These are phyloP conservation scores for Meda fulgida DNA, from an alignment of 2,797 vertebrate species.

Conservation along the genomic window DNA sequence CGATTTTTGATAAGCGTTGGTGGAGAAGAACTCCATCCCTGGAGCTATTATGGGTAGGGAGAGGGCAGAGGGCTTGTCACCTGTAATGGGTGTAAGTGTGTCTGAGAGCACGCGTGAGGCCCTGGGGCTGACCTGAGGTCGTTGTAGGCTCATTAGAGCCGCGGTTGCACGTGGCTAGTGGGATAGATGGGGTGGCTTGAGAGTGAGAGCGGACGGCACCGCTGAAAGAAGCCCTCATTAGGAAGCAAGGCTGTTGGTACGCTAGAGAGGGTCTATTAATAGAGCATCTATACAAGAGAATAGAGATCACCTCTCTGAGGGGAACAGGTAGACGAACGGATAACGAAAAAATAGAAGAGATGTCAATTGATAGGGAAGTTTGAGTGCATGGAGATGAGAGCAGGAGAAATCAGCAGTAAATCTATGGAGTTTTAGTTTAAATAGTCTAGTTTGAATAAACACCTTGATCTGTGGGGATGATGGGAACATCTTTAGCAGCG, in stretches of 20 bases:
- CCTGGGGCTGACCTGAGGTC: conserved; percentile 62
- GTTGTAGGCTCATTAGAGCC: conserved; percentile 59
- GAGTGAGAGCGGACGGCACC: conserved; percentile 38
- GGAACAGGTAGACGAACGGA: conserved; percentile 21
- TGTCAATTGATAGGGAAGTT: conserved; percentile 3
- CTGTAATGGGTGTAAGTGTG: conserved; percentile 68
- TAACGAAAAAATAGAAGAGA: conserved; percentile 25
- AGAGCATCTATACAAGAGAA: conserved; percentile 54
- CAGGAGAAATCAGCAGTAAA: background rate
- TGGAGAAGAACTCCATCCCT: conserved; percentile 18
- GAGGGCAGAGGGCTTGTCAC: conserved; percentile 58
- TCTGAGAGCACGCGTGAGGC: conserved; percentile 64
- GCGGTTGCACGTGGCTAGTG: conserved; percentile 20
- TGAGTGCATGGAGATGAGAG: background rate
- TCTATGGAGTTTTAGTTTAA: background rate
- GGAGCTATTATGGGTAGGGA: conserved; percentile 23
- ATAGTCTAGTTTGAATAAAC: conserved; percentile 41
- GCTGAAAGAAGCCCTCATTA: conserved; percentile 58
- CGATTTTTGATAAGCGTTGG: conserved; percentile 3
- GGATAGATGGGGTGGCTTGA: conserved; percentile 50
- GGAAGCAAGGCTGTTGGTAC: conserved; percentile 43
- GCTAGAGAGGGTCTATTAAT: conserved; percentile 56
- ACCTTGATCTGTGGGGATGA: conserved; percentile 95
- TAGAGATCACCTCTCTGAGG: conserved; percentile 51
- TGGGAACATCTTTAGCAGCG: conserved; percentile 89